A percentile compares a stretch with the other conserved stretches of the same genome.
Conservation (phyloP, 2,888 invertebrate genomes). For the Diaperis boleti region DNA sequence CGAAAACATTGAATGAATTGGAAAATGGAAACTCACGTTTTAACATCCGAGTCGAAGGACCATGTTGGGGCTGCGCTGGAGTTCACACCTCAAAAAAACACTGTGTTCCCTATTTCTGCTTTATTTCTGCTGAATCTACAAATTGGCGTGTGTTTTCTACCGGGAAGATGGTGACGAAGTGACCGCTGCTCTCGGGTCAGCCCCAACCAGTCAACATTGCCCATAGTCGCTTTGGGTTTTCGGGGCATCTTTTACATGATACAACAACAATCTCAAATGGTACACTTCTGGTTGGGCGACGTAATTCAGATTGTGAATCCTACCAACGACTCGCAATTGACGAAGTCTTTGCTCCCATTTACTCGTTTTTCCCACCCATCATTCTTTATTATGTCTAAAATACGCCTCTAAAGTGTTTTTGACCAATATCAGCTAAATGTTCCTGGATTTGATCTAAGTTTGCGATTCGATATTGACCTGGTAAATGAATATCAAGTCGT, state of each 20-base stretch:
- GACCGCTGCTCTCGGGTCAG: no score
- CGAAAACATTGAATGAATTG: no score
- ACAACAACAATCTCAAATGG: slow-evolving; percentile 49
- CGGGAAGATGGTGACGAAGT: no score
- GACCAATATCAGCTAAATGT: slow-evolving; percentile 21
- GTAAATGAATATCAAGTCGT: slow-evolving; percentile 59
- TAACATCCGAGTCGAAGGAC: no score
- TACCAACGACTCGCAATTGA: slow-evolving; percentile 20
- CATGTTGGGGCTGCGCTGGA: no score
- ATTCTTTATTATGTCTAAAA: not conserved
- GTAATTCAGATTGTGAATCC: slow-evolving; percentile 26
- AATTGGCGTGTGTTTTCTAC: no score
- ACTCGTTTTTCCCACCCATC: slow-evolving; percentile 10
- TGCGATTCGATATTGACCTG: slow-evolving; percentile 42
- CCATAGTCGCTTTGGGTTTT: not conserved
- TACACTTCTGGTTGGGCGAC: slow-evolving; percentile 41
- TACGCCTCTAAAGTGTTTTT: slow-evolving; percentile 13
- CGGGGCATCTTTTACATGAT: slow-evolving; percentile 41
- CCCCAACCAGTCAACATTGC: no score
- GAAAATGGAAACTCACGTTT: no score
- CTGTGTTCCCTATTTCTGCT: no score
- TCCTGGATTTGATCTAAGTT: slow-evolving; percentile 17
- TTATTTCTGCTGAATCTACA: no score
- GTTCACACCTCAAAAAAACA: no score
- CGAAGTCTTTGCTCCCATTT: slow-evolving; percentile 13